Evolutionary conservation across 2,797 vertebrate genomes (phyloP), one percentile per base, ranked within the genome.

Genomic region (Martes flavigula): DNA sequence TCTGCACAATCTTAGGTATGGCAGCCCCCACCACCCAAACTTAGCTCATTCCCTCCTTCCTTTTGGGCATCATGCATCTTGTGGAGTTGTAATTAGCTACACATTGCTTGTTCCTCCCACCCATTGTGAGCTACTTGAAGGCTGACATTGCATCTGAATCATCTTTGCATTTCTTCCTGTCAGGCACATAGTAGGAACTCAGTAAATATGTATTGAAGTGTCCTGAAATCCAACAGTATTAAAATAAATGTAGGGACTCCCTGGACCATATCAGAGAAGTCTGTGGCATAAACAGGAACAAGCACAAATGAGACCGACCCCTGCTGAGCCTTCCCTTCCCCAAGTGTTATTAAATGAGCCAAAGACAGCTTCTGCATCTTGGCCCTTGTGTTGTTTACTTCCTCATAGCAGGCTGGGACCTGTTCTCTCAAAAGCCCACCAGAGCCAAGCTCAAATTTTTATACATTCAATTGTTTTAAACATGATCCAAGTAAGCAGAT

Each of bases 151-250:
- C 14, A 27, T 62, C 77, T 91, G 66, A 51, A 77, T 40, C 32
- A n/a, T 30, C 62, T 81, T 38, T 58, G 17, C 70, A 88, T 93
- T 83, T 91, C 35, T 56, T 91, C 21, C 8, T 9, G 13, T 68
- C 46, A 93, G 17, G 3, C 30, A 90, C 60, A 68, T 38, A 72
- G 10, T 68, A 40, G 20, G 62, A 72, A n/a, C 5, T 75, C 14
- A 48, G 21, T 46, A 85, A 94, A 46, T 73, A 18, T 30, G 8
- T 38, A 40, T 46, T 64, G 1, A 68, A 58, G 12, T 43, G 32
- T 87, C 58, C 70, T 94, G 62, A 95, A 95, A 88, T 56, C 51
- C 25, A 54, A 43, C 7, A 88, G 2, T 30, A 5, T 82, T 90
- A 30, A 92, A 91, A 64, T 46, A 64, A 73, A n/a, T 2, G 7